Percentiles rank a stretch among this genome's conserved stretches.
Conservation (phyloP, 2,113 vertebrate species). For the Phodopus roborovskii region DNA sequence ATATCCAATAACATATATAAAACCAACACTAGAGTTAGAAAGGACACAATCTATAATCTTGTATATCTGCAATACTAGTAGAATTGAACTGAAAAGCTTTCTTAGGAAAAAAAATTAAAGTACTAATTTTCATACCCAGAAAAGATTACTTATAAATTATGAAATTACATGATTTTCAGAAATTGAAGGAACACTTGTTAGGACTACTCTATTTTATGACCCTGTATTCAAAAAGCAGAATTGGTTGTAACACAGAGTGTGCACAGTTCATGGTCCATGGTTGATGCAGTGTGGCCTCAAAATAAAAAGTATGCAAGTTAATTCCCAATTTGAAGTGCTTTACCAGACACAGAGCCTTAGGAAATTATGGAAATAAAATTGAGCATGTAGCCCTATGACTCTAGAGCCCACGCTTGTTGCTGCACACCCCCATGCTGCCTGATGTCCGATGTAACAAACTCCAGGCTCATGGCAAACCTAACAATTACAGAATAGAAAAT, state of each 20-base stretch:
- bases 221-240: background rate
- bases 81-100: background rate
- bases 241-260: too few relatives aligned
- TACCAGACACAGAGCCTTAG: background rate
- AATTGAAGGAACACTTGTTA: background rate
- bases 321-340: background rate
- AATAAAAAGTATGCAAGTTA: background rate
- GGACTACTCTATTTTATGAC: background rate
- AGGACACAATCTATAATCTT: background rate
- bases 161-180: background rate
- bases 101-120: background rate
- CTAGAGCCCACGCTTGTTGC: background rate
- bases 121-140: background rate
- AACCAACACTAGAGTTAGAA: background rate
- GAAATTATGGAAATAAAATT: background rate
- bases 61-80: background rate
- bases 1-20: background rate
- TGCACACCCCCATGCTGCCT: fast-evolving
- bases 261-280: background rate
- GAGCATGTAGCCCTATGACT: background rate
- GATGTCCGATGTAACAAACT: background rate
- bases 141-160: background rate
- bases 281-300: background rate
- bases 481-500: background rate
- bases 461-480: fast-evolving